Evolutionary conservation across 2,888 invertebrate genomes (phyloP).

Genomic region (Rhingia campestris): DNA sequence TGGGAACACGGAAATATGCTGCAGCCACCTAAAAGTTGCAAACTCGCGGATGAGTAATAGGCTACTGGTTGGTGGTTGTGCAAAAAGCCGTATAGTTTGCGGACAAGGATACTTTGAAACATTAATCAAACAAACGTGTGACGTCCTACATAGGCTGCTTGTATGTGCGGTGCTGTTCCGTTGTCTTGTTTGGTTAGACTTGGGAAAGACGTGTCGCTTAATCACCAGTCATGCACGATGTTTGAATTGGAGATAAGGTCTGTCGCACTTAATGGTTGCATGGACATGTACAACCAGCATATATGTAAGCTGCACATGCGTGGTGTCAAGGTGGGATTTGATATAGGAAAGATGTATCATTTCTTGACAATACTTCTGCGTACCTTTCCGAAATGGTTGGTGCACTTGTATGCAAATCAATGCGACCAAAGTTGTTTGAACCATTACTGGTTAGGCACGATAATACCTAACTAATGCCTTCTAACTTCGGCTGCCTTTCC

Average conservation of each 20-base stretch:
- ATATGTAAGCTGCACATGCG: no score
- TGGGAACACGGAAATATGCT: not conserved
- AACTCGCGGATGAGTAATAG: slow-evolving; percentile 21
- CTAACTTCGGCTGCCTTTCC: no score
- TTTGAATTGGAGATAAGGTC: not conserved
- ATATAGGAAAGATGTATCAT: no score
- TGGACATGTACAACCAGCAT: not conserved
- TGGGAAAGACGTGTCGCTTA: slow-evolving; percentile 8
- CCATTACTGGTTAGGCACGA: no score
- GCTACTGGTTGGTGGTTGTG: not conserved
- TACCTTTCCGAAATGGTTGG: no score
- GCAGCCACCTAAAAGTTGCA: slow-evolving; percentile 5
- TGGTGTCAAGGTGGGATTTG: no score
- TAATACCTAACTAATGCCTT: no score
- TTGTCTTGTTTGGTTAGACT: slow-evolving; percentile 16
- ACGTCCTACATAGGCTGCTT: not conserved
- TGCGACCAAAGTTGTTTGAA: no score
- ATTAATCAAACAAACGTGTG: slow-evolving; percentile 27
- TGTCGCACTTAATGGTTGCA: not conserved
- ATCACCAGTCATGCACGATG: slow-evolving; percentile 14
- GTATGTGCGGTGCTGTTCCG: slow-evolving; percentile 4
- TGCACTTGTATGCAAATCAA: no score
- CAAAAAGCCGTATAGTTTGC: not conserved
- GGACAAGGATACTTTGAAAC: not conserved
- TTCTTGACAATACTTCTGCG: no score